Conservation (phyloP, 2,888 invertebrate species). For the Lithophane semibrunnea region DNA sequence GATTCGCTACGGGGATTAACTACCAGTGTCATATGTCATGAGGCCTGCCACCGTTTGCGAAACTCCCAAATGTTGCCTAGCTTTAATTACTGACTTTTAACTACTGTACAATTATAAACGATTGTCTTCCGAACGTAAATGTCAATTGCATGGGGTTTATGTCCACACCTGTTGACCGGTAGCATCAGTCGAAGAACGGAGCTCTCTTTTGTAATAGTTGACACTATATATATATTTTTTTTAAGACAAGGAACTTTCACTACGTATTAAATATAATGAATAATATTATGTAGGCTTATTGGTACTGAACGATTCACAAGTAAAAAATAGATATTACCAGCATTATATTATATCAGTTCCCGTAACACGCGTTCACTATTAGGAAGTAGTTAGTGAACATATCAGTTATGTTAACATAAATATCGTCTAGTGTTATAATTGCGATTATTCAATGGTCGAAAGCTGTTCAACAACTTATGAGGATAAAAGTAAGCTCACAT, state of each 20-base stretch:
- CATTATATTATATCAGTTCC: conserved; percentile 24
- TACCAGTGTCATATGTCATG: conserved; percentile 64
- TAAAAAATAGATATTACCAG: conserved; percentile 18
- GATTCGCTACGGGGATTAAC: conserved; percentile 79
- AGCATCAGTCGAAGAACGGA: conserved; percentile 1
- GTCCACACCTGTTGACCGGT: conserved; percentile 17
- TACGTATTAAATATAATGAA: conserved; percentile 13
- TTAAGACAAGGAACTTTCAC: background rate
- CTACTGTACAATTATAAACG: conserved; percentile 41
- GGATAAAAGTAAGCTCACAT: conserved; percentile 55
- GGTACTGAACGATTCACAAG: background rate
- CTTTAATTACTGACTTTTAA: conserved; percentile 51
- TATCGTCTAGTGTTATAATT: conserved; percentile 48
- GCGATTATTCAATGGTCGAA: conserved; percentile 64
- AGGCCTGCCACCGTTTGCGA: conserved; percentile 63
- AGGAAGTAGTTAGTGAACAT: conserved; percentile 43
- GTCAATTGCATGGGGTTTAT: conserved; percentile 44
- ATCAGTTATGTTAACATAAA: conserved; percentile 52
- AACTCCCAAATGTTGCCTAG: conserved; percentile 51
- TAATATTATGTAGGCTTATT: conserved; percentile 4
- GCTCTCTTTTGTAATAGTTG: conserved; percentile 9
- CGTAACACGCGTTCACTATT: conserved; percentile 17
- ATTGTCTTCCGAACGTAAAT: conserved; percentile 57
- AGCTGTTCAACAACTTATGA: conserved; percentile 54
- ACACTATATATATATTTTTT: background rate